A percentile compares a stretch with the other conserved stretches of the same genome.
Conservation (phyloP, 2,113 vertebrate species). For the Neolamprologus longior region DNA sequence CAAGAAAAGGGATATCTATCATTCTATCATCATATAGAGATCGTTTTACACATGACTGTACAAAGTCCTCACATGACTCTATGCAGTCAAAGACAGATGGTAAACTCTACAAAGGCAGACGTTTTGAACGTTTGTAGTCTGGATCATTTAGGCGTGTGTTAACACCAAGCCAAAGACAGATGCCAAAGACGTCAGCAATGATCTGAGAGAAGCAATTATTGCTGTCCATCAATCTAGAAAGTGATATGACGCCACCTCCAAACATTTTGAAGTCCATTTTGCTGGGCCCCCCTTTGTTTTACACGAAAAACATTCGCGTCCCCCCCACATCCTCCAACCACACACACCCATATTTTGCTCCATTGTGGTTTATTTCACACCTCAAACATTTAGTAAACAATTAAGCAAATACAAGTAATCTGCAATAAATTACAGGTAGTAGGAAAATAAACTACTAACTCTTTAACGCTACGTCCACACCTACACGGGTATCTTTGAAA, state of each 20-base stretch:
- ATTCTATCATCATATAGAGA: neutral
- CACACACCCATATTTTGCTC: too few relatives aligned
- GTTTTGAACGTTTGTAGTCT: neutral
- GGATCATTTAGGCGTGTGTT: neutral
- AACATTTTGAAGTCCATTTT: neutral
- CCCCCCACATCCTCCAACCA: too few relatives aligned
- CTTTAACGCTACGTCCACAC: rapidly evolving
- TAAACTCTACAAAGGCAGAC: neutral
- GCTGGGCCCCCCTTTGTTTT: too few relatives aligned
- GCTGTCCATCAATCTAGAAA: neutral
- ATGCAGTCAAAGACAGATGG: neutral
- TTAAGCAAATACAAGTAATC: too few relatives aligned
- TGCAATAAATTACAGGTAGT: too few relatives aligned
- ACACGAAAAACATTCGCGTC: neutral
- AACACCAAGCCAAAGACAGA: neutral
- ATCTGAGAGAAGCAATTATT: neutral
- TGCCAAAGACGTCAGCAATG: neutral
- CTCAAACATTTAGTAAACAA: too few relatives aligned
- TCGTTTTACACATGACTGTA: too few relatives aligned
- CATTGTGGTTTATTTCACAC: too few relatives aligned
- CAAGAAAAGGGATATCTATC: neutral
- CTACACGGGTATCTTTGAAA: too few relatives aligned
- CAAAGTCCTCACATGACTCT: neutral
- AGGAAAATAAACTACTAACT: too few relatives aligned
- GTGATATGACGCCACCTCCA: neutral